Conservation (phyloP, 2,888 invertebrate species). For the Agrotis exclamationis region DNA sequence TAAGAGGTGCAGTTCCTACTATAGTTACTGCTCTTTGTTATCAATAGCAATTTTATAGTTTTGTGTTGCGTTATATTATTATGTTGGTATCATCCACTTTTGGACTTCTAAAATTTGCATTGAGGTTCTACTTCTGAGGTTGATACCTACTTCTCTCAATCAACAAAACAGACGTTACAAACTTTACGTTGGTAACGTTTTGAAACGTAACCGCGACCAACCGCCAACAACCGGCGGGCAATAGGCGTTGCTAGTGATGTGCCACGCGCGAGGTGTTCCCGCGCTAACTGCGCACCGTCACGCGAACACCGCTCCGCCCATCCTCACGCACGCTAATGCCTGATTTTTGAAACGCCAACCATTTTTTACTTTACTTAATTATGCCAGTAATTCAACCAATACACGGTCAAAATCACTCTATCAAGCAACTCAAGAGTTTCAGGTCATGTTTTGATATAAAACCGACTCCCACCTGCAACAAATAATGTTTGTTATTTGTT, state of each 20-base stretch:
- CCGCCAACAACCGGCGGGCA: slow-evolving; percentile 74
- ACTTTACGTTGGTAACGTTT: slow-evolving; percentile 64
- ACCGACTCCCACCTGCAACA: slow-evolving; percentile 55
- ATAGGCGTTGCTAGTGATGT: slow-evolving; percentile 90
- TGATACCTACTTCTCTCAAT: slow-evolving; percentile 10
- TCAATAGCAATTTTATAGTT: background rate
- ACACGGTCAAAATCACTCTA: slow-evolving; percentile 44
- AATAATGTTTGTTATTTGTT: slow-evolving; percentile 64
- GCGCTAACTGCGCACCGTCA: slow-evolving; percentile 85
- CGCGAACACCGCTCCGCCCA: slow-evolving; percentile 88
- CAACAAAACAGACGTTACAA: slow-evolving; percentile 55
- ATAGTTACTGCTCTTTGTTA: background rate
- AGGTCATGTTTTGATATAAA: slow-evolving; percentile 60
- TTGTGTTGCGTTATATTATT: background rate
- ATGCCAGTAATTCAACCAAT: slow-evolving; percentile 47
- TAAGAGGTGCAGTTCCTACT: background rate
- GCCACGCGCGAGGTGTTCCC: slow-evolving; percentile 86
- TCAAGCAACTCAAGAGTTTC: slow-evolving; percentile 42
- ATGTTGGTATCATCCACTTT: background rate
- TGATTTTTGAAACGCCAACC: slow-evolving; percentile 67
- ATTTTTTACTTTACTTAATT: slow-evolving; percentile 60
- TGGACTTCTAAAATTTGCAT: background rate
- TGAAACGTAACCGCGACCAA: slow-evolving; percentile 70
- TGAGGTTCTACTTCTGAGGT: background rate
- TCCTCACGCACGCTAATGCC: slow-evolving; percentile 79